Evolutionary conservation across 1,140 invertebrate species (phyloP), one percentile per base, ranked within the genome.

Genomic region (Bursaphelenchus mucronatus): DNA sequence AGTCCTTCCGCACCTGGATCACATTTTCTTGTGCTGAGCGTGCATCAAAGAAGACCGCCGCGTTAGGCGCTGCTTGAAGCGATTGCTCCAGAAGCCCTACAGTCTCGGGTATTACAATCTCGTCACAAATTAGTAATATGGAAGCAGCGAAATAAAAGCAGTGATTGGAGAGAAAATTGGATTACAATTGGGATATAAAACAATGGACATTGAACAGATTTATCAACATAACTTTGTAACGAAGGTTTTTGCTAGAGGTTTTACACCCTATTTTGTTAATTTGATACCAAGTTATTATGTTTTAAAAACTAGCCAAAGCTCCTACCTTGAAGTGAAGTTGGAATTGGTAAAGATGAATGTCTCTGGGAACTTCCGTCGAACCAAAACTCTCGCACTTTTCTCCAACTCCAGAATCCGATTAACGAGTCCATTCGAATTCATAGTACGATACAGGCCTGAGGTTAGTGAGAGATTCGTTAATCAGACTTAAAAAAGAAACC

Each of bases 341-440:
- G 15, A 6, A 73, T 68, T 43, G 13, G 51, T 30, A 9, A 50
- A 59, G n/a, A 68, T 68, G 70, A 69, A 68, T n/a, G 67, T 68
- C 39, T 68, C 67, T 15, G 67, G 67, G 43, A 68, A 68, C 73
- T 68, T 63, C 13, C 43, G 43, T 13, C 67, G 69, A 17, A 66
- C 15, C 54, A 15, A 49, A 50, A 50, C 54, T 15, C 17, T 17
- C 17, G 54, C 54, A 5, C 17, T 56, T 5, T 15, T 17, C 54
- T 17, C n/a, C 54, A 56, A 56, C 17, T 15, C 30, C 30, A 30
- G 30, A 30, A 30, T 30, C 46, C 54, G 17, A 50, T 15, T 49
- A 5, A 56, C 46, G 54, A 56, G 54, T 1, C 15, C 58, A 61
- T 41, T 43, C 30, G 40, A 59, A 41, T 61, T 15, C 15, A 15